Conservation (phyloP, 35 echinoderm and acorn worm genomes). For the Eucidaris tribuloides region DNA sequence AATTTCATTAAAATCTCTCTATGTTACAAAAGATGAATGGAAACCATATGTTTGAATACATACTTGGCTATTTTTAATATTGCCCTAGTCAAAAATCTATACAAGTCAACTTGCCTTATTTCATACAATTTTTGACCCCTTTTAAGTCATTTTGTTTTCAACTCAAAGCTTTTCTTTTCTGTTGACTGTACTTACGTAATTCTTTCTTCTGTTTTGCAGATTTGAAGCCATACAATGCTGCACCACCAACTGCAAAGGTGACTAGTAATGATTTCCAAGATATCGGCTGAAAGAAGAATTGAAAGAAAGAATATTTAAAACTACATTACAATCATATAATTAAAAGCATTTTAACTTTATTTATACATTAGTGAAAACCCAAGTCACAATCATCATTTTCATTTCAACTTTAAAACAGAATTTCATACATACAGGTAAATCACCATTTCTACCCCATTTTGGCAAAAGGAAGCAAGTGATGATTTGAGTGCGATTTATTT, state of each 20-base stretch:
- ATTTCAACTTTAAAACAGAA: too few species aligned
- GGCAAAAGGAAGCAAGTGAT: too few species aligned
- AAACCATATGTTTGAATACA: background rate
- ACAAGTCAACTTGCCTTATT: background rate
- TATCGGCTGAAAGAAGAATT: conserved; percentile 46
- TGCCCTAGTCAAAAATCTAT: background rate
- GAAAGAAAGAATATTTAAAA: background rate
- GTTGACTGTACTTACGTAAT: conserved; percentile 50
- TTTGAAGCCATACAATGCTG: conserved; percentile 69
- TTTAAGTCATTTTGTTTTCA: background rate
- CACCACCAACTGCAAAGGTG: conserved; percentile 55
- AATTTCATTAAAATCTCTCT: background rate
- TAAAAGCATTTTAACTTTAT: too few species aligned
- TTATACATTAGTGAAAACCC: too few species aligned
- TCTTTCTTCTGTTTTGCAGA: conserved; percentile 81
- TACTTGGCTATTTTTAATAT: background rate
- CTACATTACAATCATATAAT: too few species aligned
- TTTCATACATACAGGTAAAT: too few species aligned
- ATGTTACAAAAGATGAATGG: background rate
- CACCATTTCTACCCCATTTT: too few species aligned
- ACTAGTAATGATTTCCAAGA: conserved; percentile 89
- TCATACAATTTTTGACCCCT: background rate
- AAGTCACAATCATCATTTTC: too few species aligned
- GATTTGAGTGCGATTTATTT: too few species aligned
- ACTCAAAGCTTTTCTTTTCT: background rate